These are phyloP conservation scores for Hypsibius dujardini DNA, from an alignment of 1,140 invertebrate genomes.

Conservation along the genomic window DNA sequence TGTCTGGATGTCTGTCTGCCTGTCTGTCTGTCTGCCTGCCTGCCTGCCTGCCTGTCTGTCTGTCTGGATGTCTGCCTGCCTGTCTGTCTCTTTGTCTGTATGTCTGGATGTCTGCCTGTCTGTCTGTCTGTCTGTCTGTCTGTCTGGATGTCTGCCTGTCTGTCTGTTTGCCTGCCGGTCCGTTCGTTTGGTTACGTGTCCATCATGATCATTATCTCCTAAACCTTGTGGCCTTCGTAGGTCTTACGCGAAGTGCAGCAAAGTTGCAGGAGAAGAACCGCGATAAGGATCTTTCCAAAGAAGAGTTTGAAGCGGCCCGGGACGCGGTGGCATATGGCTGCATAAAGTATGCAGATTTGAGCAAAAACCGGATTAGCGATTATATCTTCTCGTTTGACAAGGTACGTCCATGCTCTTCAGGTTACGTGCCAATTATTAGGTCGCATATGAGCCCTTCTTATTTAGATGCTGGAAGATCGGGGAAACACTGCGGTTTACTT, in stretches of 20 bases:
- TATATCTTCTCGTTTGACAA: conserved; percentile 98
- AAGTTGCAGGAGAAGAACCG: conserved; percentile 78
- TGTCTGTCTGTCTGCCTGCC: no score
- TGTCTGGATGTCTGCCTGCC: no score
- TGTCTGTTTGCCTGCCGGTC: no score
- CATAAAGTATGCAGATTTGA: conserved; percentile 94
- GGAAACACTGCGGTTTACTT: conserved; percentile 98
- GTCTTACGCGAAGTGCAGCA: conserved; percentile 57
- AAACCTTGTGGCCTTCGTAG: conserved; percentile 35
- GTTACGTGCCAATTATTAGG: conserved; percentile 16
- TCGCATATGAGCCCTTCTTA: conserved; percentile 19
- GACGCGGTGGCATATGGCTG: conserved; percentile 90
- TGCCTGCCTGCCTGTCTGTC: no score
- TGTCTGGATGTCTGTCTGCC: no score
- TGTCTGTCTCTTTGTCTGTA: no score
- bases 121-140: no score
- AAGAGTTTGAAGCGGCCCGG: conserved; percentile 66
- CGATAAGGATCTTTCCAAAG: conserved; percentile 60
- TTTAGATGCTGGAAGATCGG: conserved; percentile 87
- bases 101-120: no score
- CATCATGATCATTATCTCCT: background rate
- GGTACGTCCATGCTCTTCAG: conserved; percentile 30
- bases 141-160: no score
- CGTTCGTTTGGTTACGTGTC: no score
- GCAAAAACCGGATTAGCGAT: conserved; percentile 76